Base-by-base conservation (phyloP, 2,113 vertebrate species). In the Anoplopoma fimbria region DNA sequence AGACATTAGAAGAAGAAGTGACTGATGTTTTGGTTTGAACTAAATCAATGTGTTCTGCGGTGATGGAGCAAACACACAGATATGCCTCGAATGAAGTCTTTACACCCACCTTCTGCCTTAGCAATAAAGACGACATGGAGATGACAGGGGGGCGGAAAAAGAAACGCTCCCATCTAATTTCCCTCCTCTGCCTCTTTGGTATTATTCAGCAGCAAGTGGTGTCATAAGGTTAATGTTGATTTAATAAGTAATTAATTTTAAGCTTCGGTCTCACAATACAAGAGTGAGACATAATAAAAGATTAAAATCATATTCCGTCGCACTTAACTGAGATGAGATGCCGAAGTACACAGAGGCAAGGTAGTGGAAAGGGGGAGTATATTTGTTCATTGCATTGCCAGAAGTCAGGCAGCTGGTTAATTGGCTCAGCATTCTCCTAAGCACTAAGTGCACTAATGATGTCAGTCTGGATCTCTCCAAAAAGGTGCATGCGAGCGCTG, bases 211-310 rank as follows among this genome's bases (percentile, higher is more conserved):
- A 85, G 79, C 74, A 88, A 93, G 91, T 81, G 72, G 76, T 91
- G 90, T 90, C 87, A 53, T 57, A 72, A 90, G 88, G 88, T 93
- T 94, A 95, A 94, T 89, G 81, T 89, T 84, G 80, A 90, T 94
- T 93, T 93, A 94, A 92, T 91, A 79, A 91, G 90, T 90, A 89
- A 95, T 93, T 95, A 73, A 94, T 93, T 93, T 49, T 79, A 84
- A 86, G 74, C 73, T 81, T 36, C 80, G 69, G 62, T 77, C 82
- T 90, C 65, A 47, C 65, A 68, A 31, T 85, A 83, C 78, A 82
- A 83, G 63, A 82, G 75, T 72, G 78, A 78, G 85, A 79, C 69
- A 81, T 70, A 82, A 89, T 89, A 74, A 88, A 90, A 91, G 79
- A 93, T 91, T 85, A 72, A 89, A 79, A 84, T 92, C 84, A 88